Evolutionary conservation across 1,140 invertebrate genomes (phyloP).

Genomic region (Diabrotica virgifera): DNA sequence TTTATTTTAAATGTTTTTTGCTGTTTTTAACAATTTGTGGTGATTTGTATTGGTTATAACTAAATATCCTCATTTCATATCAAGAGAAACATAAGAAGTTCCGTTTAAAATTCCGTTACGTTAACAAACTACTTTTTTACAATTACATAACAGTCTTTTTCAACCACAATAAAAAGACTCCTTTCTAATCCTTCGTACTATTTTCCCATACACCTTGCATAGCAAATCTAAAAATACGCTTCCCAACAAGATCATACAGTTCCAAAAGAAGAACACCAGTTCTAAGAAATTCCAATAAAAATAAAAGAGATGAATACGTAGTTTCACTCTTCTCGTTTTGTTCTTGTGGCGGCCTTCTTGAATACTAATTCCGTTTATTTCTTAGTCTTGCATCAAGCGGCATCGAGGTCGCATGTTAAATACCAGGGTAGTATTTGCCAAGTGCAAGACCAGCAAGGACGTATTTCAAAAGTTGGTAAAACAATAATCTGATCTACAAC

Average conservation of each 20-base stretch:
- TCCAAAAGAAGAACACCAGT: background rate
- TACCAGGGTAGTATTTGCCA: background rate
- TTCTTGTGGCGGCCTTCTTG: constrained; percentile 1
- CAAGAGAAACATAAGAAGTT: too few species aligned
- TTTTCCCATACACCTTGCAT: background rate
- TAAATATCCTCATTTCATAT: too few species aligned
- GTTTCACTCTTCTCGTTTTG: constrained; percentile 1
- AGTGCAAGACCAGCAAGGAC: background rate
- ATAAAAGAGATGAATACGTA: background rate
- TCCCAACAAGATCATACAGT: background rate
- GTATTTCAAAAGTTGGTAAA: too few species aligned
- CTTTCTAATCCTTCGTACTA: background rate
- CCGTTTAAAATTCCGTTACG: too few species aligned
- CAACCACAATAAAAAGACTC: background rate
- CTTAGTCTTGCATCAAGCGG: background rate
- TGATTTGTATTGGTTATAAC: too few species aligned
- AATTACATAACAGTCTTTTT: background rate
- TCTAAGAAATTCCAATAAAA: constrained; percentile 3
- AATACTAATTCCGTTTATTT: background rate
- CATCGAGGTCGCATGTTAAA: background rate
- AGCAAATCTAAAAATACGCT: background rate
- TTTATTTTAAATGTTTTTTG: too few species aligned
- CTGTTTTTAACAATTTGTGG: too few species aligned
- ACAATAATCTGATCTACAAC: too few species aligned
- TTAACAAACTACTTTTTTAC: too few species aligned